Evolutionary conservation across 2,113 vertebrate species (phyloP).

Genomic region (Erinaceus europaeus): DNA sequence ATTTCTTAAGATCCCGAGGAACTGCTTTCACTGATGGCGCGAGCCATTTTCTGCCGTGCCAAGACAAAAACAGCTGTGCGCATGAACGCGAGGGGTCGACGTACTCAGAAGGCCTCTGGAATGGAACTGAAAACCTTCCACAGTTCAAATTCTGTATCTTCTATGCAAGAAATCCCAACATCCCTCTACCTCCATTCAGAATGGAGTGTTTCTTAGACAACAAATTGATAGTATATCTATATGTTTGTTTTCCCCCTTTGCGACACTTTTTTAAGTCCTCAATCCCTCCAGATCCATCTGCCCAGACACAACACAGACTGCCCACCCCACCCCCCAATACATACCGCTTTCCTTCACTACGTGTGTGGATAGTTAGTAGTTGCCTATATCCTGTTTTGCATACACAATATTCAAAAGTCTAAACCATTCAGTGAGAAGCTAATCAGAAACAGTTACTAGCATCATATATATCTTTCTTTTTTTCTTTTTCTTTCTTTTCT

Average conservation of each 20-base stretch:
- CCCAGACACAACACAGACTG: conserved; percentile 1
- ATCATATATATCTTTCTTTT: neutral
- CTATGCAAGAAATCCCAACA: neutral
- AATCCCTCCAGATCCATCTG: neutral
- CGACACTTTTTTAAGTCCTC: neutral
- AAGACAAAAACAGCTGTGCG: neutral
- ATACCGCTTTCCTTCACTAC: no score
- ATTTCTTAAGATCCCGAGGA: conserved; percentile 19
- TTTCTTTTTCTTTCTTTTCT: neutral
- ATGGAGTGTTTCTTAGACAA: neutral
- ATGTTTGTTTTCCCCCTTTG: neutral
- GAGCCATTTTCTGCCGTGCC: neutral
- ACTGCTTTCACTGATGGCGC: neutral
- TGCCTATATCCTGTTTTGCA: no score
- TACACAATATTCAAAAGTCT: neutral
- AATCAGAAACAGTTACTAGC: neutral
- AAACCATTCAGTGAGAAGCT: neutral
- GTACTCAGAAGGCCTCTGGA: accelerated
- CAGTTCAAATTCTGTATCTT: neutral
- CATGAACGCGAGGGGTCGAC: neutral
- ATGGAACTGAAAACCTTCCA: neutral
- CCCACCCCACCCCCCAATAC: no score
- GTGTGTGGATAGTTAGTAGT: no score
- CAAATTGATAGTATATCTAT: neutral
- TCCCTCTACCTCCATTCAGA: neutral